Conservation (phyloP, 53 echinoderm and acorn worm species). For the Mesocentrotus franciscanus region DNA sequence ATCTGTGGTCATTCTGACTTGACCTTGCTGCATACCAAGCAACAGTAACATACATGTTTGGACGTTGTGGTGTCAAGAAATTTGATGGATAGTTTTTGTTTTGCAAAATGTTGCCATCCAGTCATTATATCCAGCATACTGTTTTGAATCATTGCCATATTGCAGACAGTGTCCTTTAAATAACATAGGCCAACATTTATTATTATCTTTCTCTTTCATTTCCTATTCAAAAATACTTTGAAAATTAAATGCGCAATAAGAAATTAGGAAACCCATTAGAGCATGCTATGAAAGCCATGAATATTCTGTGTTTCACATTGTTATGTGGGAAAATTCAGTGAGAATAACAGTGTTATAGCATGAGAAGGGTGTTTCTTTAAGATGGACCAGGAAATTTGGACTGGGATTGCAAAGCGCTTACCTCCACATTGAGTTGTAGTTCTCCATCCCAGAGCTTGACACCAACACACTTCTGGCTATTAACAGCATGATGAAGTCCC, state of each 20-base stretch:
- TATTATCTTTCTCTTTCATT: too few species aligned
- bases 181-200: too few species aligned
- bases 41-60: constrained; percentile 14
- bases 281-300: too few species aligned
- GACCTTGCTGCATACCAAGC: background rate
- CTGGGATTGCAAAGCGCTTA: constrained; percentile 7
- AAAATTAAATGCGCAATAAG: too few species aligned
- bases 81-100: background rate
- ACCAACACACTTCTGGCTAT: constrained; percentile 73
- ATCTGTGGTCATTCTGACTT: constrained; percentile 36
- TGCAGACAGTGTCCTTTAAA: too few species aligned
- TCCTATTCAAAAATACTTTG: too few species aligned
- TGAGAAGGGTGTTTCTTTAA: too few species aligned
- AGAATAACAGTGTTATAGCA: too few species aligned
- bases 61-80: background rate
- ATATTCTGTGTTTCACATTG: too few species aligned
- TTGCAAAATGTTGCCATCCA: background rate
- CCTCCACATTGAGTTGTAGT: constrained; percentile 84
- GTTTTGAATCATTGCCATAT: background rate
- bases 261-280: too few species aligned
- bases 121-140: background rate
- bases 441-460: constrained; percentile 82
- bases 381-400: background rate
- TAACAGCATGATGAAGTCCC: constrained; percentile 43
- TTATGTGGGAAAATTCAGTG: too few species aligned